Evolutionary conservation across 2,888 invertebrate species (phyloP).

Genomic region (Aphodius sticticus): DNA sequence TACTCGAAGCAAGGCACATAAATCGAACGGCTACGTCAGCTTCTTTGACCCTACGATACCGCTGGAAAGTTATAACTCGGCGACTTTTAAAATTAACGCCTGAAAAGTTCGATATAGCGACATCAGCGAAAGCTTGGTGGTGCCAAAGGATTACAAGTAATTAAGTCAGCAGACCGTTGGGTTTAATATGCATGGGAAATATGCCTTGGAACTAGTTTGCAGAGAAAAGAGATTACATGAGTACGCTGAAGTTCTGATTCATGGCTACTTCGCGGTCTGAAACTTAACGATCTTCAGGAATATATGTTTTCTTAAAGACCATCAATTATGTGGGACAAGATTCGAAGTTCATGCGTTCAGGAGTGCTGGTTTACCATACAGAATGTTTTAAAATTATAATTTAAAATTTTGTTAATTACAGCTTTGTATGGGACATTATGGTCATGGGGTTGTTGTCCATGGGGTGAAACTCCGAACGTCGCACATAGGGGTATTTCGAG

Average conservation of each 20-base stretch:
- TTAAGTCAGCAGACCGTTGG: neutral
- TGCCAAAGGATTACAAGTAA: neutral
- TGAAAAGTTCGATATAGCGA: neutral
- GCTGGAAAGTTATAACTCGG: neutral
- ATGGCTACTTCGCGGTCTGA: neutral
- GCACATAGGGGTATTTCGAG: no score
- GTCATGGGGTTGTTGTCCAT: no score
- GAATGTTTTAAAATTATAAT: no score
- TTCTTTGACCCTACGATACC: neutral
- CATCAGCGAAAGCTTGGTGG: neutral
- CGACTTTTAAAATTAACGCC: neutral
- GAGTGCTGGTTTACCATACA: no score
- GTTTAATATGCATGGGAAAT: neutral
- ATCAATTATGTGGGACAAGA: no score
- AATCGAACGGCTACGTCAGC: neutral
- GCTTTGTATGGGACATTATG: no score
- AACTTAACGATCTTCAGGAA: neutral
- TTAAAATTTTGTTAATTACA: no score
- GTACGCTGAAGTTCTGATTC: neutral
- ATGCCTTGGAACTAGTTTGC: neutral
- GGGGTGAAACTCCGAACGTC: no score
- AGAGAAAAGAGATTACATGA: neutral
- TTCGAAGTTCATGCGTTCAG: no score
- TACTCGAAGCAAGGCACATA: neutral
- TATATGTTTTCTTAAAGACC: neutral